Evolutionary conservation across 1,140 invertebrate species (phyloP).

Genomic region (Papilio machaon): DNA sequence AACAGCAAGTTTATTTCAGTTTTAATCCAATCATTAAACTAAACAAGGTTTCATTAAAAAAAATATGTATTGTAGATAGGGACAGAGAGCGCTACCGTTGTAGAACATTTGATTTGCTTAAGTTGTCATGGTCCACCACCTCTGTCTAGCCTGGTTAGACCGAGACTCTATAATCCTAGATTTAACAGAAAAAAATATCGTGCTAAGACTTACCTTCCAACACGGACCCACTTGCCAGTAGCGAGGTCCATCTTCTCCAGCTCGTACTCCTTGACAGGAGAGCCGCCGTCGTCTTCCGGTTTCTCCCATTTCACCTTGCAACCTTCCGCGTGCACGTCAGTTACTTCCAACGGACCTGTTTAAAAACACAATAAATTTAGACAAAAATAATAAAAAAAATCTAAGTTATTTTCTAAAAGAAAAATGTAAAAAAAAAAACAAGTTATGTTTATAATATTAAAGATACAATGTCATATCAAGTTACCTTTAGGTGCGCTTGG

Average conservation of each 20-base stretch:
- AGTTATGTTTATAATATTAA: no score
- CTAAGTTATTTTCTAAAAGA: no score
- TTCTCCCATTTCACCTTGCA: constrained; percentile 95
- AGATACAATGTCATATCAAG: not conserved
- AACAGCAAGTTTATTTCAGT: no score
- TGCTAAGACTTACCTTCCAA: constrained; percentile 82
- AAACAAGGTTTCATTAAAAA: no score
- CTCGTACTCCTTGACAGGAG: constrained; percentile 96
- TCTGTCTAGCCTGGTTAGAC: no score
- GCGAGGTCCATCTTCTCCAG: constrained; percentile 96
- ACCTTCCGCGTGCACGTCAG: constrained; percentile 92
- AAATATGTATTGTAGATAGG: no score
- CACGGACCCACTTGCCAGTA: constrained; percentile 94
- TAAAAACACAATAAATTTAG: not conserved
- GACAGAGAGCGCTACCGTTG: no score
- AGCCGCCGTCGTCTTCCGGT: constrained; percentile 96
- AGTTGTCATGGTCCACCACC: not conserved
- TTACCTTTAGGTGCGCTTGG: constrained; percentile 91
- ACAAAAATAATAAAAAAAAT: not conserved
- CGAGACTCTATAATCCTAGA: not conserved
- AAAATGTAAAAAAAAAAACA: no score
- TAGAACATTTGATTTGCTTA: not conserved
- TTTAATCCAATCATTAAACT: no score
- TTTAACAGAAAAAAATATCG: constrained; percentile 15
- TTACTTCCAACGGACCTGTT: constrained; percentile 91